Conservation (phyloP, 1,140 invertebrate genomes). For the Cepaea nemoralis region DNA sequence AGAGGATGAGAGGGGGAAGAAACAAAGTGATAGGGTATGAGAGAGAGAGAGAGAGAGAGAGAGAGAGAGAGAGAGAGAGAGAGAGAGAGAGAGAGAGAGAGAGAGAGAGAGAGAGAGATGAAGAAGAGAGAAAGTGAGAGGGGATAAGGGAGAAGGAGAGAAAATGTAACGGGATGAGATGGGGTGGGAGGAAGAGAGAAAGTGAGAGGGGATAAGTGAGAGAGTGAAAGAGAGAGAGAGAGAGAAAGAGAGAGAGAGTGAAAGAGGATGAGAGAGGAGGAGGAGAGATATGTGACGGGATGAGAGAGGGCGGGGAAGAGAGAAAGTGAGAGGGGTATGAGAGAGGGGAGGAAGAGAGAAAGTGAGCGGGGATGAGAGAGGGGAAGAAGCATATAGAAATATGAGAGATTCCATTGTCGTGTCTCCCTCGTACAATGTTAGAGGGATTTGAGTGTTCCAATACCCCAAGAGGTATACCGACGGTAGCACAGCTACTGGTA, state of each 20-base stretch:
- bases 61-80: too few species aligned
- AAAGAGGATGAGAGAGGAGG: neutral
- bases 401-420: too few species aligned
- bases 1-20: neutral
- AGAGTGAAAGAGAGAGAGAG: neutral
- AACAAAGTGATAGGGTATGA: neutral
- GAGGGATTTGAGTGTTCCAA: too few species aligned
- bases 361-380: too few species aligned
- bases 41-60: neutral
- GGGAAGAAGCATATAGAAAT: too few species aligned
- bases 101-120: slow-evolving; percentile 25
- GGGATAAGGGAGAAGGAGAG: neutral
- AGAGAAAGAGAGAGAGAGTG: neutral
- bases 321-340: too few species aligned
- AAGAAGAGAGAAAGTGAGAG: neutral
- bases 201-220: neutral
- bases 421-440: too few species aligned
- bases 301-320: too few species aligned
- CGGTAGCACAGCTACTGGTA: too few species aligned
- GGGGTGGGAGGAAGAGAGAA: neutral
- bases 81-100: slow-evolving; percentile 31
- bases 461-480: too few species aligned
- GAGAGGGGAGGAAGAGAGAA: too few species aligned
- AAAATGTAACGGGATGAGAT: neutral
- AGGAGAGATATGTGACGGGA: too few species aligned